These are phyloP conservation scores for Bombus pascuorum DNA, from an alignment of 1,140 invertebrate species.

Conservation along the genomic window DNA sequence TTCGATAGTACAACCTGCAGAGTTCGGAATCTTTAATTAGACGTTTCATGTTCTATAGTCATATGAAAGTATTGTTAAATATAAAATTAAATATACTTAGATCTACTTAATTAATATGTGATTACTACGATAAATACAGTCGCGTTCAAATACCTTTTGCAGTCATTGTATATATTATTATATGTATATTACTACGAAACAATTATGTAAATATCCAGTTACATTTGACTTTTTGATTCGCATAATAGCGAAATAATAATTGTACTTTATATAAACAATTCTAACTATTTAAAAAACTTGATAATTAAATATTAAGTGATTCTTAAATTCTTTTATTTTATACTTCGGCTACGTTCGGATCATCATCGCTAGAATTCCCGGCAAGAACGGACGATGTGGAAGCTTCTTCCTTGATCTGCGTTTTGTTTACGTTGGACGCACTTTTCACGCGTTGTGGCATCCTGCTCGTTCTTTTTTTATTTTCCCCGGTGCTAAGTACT, in stretches of 20 bases:
- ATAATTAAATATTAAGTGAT: no score
- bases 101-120: no score
- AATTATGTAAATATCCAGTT: background rate
- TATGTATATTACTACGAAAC: background rate
- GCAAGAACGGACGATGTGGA: conserved; percentile 19
- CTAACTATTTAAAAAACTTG: background rate
- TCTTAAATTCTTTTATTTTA: background rate
- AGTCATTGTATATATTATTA: no score
- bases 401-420: conserved; percentile 12
- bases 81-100: no score
- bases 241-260: background rate
- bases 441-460: conserved; percentile 19
- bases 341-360: conserved; percentile 33
- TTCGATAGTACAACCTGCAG: conserved; percentile 77
- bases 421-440: conserved; percentile 1
- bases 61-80: no score
- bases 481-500: background rate
- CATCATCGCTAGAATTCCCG: conserved; percentile 11
- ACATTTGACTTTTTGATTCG: background rate
- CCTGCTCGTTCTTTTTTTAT: background rate
- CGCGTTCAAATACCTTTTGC: no score
- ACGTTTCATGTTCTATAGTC: background rate
- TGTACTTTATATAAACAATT: background rate
- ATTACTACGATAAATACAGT: no score
- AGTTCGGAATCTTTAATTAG: background rate